Evolutionary conservation across 1,140 invertebrate species (phyloP), one percentile per base, ranked within the genome.

Genomic region (Zelostemma sp.): DNA sequence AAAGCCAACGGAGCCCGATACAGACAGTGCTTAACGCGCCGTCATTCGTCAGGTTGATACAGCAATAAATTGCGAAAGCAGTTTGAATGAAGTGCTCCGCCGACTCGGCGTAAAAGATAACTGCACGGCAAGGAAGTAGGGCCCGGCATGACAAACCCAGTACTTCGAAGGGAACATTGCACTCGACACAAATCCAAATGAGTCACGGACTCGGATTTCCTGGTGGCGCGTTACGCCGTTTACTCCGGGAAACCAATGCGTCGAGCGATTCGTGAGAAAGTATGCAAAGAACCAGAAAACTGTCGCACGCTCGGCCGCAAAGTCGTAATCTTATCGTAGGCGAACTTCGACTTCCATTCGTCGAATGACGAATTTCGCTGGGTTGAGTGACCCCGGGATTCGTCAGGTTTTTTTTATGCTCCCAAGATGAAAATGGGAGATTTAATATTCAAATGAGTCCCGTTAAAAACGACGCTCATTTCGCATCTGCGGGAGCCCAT

Each of bases 181-280:
- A 38, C 2, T 11, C 35, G 35, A 2, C 35, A 38, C 35, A 38
- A n/a, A 38, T 38, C 35, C 35, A 12, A 38, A 16, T 17, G 40
- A 43, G 40, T 43, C 40, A 43, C 35, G 11, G 35, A 12, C 35
- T 38, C 9, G 35, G 35, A n/a, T 55, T 67, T 67, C 51, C 57
- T 51, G 50, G 25, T 54, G 14, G 9, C 9, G 11, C 33, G 56
- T 60, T 38, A 59, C 63, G 56, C 49, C 50, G 1, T 17, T 41
- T 60, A 49, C 56, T 50, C 60, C 54, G 28, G 9, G 35, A n/a
- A n/a, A 11, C 14, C 28, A 31, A 11, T 11, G 35, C 9, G 1
- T 9, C 9, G 35, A 11, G 2, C 40, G 19, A 28, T 57, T 62
- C 69, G 73, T 74, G 73, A 72, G 73, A 74, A 74, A 74, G 55